These are phyloP conservation scores for Spheniscus mendiculus DNA, from an alignment of 2,113 vertebrate genomes.

Conservation along the genomic window DNA sequence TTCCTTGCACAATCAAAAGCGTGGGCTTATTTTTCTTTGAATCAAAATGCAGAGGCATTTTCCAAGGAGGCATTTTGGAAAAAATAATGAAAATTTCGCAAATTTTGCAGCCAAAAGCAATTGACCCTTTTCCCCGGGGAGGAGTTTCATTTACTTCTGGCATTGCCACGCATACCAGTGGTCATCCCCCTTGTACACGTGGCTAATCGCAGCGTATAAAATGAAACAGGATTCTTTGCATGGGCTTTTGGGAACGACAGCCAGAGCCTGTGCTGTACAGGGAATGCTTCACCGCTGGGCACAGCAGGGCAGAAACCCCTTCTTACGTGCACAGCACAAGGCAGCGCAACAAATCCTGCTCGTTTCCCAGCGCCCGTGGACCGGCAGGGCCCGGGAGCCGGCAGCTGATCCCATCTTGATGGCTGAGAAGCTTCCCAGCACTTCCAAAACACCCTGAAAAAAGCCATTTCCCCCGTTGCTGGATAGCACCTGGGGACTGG, in stretches of 20 bases:
- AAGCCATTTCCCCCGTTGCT: neutral
- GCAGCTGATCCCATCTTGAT: neutral
- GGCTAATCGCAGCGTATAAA: neutral
- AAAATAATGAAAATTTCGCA: neutral
- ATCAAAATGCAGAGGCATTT: neutral
- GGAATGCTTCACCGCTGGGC: rapidly evolving
- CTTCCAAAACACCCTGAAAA: neutral
- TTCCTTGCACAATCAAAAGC: neutral
- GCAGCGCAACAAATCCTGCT: neutral
- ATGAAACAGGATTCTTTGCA: neutral
- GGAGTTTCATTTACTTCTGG: neutral
- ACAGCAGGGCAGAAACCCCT: neutral
- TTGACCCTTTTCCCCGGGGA: neutral
- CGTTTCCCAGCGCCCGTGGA: rapidly evolving
- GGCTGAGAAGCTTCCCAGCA: neutral
- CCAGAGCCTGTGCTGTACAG: neutral
- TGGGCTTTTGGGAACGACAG: neutral
- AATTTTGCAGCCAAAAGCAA: neutral
- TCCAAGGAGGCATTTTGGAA: neutral
- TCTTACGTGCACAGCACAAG: rapidly evolving
- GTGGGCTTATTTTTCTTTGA: neutral
- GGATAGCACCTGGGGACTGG: neutral
- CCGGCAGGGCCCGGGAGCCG: rapidly evolving
- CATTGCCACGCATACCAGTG: neutral
- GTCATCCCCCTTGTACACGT: neutral